phyloP scores from a whole-genome alignment of 2,113 vertebrate species.

The Rana temporaria region DNA sequence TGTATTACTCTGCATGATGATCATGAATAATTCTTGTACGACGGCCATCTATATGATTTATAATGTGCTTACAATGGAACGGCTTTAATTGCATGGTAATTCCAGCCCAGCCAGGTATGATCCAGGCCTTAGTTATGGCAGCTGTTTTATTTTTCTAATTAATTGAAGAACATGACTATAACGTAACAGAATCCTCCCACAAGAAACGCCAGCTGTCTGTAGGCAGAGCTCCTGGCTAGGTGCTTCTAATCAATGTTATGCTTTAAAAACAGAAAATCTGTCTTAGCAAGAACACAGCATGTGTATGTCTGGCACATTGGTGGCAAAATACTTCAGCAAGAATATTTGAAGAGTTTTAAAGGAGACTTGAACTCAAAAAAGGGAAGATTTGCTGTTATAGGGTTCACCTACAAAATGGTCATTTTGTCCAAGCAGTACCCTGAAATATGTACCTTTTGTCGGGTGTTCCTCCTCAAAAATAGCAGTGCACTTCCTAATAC shows the following conservation, averaged over 20 bases:
- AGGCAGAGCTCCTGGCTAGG: conserved; percentile 26
- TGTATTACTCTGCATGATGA: background rate
- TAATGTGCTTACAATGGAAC: background rate
- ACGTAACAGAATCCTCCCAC: conserved; percentile 21
- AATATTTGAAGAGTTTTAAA: background rate
- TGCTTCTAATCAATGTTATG: conserved; percentile 22
- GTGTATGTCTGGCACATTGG: background rate
- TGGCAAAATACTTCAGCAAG: background rate
- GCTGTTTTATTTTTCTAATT: conserved; percentile 38
- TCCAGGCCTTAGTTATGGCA: conserved; percentile 10
- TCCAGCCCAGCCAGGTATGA: conserved; percentile 21
- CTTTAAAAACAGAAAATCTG: conserved; percentile 14
- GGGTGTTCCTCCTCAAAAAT: too few relatives aligned
- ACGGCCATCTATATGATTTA: background rate
- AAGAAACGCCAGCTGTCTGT: conserved; percentile 44
- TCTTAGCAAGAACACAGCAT: conserved; percentile 26
- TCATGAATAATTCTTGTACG: background rate
- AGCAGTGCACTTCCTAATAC: too few relatives aligned
- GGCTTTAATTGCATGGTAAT: background rate
- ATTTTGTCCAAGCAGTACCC: too few relatives aligned
- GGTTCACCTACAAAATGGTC: too few relatives aligned
- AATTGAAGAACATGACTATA: conserved; percentile 35
- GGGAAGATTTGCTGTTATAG: too few relatives aligned
- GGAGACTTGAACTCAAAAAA: too few relatives aligned
- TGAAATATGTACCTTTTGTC: too few relatives aligned